These are phyloP conservation scores for Mycalesis mineus DNA, from an alignment of 2,888 invertebrate species.

Conservation along the genomic window DNA sequence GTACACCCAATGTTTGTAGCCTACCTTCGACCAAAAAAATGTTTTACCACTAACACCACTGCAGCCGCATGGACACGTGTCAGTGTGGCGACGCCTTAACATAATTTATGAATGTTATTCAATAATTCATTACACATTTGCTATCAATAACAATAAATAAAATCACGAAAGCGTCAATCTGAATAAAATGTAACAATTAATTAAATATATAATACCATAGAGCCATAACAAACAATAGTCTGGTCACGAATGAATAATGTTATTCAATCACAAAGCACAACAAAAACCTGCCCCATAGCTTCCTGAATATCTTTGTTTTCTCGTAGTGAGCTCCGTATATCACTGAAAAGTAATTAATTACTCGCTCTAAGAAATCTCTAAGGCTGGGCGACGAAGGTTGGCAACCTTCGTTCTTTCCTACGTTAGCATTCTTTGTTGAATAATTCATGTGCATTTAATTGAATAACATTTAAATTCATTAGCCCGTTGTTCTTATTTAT, in stretches of 20 bases:
- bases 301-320: constrained; percentile 27
- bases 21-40: no score
- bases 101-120: no score
- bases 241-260: constrained; percentile 18
- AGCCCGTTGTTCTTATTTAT: constrained; percentile 36
- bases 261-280: constrained; percentile 8
- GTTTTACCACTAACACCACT: no score
- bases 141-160: not conserved
- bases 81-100: no score
- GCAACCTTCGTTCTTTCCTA: constrained; percentile 53
- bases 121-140: not conserved
- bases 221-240: constrained; percentile 15
- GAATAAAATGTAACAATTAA: constrained; percentile 7
- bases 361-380: constrained; percentile 47
- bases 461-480: constrained; percentile 73
- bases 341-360: constrained; percentile 58
- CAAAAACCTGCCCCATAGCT: constrained; percentile 22
- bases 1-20: no score
- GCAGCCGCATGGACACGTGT: no score
- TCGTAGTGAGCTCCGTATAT: constrained; percentile 23
- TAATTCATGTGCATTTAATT: constrained; percentile 73
- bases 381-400: constrained; percentile 43
- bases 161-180: constrained; percentile 8
- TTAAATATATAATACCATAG: not conserved
- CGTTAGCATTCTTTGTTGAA: constrained; percentile 66